Evolutionary conservation across 2,888 invertebrate genomes (phyloP).

Genomic region (Phalangium opilio): DNA sequence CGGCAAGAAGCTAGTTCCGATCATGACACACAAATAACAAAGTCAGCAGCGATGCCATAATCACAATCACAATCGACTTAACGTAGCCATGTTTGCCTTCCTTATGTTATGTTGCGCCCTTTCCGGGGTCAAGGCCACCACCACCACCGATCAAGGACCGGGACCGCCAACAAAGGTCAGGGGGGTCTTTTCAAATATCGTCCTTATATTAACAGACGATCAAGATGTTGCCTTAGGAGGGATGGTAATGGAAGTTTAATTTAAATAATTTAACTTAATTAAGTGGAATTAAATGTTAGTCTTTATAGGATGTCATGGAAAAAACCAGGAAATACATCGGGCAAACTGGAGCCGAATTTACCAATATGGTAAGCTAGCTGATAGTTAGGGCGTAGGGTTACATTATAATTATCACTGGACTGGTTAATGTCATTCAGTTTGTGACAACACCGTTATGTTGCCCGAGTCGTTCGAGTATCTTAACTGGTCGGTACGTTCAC

Average conservation of each 20-base stretch:
- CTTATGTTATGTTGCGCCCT: no score
- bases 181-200: conserved; percentile 43
- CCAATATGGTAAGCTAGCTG: conserved; percentile 49
- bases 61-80: no score
- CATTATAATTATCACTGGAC: no score
- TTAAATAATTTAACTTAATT: not conserved
- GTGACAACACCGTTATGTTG: conserved; percentile 74
- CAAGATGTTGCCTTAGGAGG: conserved; percentile 64
- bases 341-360: conserved; percentile 48
- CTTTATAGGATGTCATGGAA: conserved; percentile 40
- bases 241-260: conserved; percentile 39
- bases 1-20: no score
- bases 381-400: not conserved
- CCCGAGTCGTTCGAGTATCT: conserved; percentile 69
- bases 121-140: no score
- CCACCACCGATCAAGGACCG: no score
- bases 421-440: conserved; percentile 42
- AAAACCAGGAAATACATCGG: conserved; percentile 46
- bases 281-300: conserved; percentile 1
- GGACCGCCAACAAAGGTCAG: no score
- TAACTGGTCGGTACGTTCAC: conserved; percentile 70
- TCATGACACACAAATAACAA: no score
- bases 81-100: no score
- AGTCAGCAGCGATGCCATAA: no score
- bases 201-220: conserved; percentile 68